Percentiles rank a stretch among this genome's conserved stretches.
These are phyloP conservation scores for Palythoa grandis DNA, from an alignment of 92 coral and sea anemone species.

Conservation along the genomic window DNA sequence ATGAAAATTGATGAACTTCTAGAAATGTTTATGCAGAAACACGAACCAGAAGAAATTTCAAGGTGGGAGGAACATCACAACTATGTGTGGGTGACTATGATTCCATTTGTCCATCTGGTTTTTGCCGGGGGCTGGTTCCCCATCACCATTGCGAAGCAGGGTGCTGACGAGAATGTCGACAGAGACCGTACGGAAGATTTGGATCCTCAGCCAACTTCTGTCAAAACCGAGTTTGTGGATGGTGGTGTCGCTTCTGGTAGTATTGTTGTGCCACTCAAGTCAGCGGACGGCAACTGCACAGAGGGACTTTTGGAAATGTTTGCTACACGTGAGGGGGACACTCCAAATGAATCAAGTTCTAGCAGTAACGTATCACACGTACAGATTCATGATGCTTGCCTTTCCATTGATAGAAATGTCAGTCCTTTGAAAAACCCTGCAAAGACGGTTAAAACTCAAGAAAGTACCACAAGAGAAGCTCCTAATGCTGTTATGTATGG, in stretches of 20 bases:
- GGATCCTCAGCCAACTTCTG: background rate
- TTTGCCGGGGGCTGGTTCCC: slow-evolving; percentile 70
- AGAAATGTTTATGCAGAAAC: slow-evolving; percentile 56
- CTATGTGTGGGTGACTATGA: slow-evolving; percentile 84
- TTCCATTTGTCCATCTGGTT: slow-evolving; percentile 76
- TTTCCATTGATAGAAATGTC: slow-evolving; percentile 26
- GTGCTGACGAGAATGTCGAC: background rate
- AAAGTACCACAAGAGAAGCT: background rate
- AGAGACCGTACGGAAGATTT: background rate
- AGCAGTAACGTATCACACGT: slow-evolving; percentile 25
- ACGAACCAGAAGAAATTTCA: slow-evolving; percentile 69
- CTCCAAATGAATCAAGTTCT: background rate
- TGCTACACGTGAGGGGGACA: background rate
- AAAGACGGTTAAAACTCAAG: background rate
- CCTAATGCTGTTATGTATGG: slow-evolving; percentile 47
- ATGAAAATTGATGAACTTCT: slow-evolving; percentile 62
- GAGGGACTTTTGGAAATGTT: slow-evolving; percentile 25
- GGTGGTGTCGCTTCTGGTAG: slow-evolving; percentile 8
- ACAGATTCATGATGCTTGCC: background rate
- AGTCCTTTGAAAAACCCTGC: background rate
- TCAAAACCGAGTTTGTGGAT: slow-evolving; percentile 26
- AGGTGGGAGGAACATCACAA: slow-evolving; percentile 80
- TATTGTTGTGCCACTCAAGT: background rate
- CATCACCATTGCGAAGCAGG: background rate
- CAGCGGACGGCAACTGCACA: slow-evolving; percentile 15